Evolutionary conservation across 2,888 invertebrate species (phyloP).

Genomic region (Pollenia angustigena): DNA sequence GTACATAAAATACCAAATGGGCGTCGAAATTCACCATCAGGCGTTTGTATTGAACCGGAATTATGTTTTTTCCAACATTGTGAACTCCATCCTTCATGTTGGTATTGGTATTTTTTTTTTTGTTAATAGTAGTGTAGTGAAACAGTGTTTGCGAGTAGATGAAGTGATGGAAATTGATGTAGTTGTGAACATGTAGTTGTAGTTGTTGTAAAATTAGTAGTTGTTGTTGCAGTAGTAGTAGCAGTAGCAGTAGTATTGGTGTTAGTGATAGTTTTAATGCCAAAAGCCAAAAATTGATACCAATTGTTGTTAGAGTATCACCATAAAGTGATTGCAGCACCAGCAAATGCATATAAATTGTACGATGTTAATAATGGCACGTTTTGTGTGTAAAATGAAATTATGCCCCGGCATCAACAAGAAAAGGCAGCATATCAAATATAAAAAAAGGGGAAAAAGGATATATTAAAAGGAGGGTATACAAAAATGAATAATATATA

Average conservation of each 20-base stretch:
- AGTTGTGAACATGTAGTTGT: slow-evolving; percentile 11
- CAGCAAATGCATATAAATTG: slow-evolving; percentile 51
- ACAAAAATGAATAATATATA: not conserved
- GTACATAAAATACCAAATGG: slow-evolving; percentile 83
- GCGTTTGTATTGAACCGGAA: slow-evolving; percentile 82
- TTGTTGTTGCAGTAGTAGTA: not conserved
- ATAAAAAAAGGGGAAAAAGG: not conserved
- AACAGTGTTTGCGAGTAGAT: slow-evolving; percentile 24
- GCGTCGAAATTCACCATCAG: slow-evolving; percentile 83
- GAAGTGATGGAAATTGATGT: slow-evolving; percentile 44
- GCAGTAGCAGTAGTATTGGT: slow-evolving; percentile 4
- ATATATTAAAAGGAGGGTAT: not conserved
- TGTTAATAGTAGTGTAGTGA: slow-evolving; percentile 26
- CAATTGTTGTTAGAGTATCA: slow-evolving; percentile 65
- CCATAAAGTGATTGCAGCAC: slow-evolving; percentile 49
- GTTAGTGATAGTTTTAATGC: slow-evolving; percentile 39
- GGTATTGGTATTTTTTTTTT: not conserved
- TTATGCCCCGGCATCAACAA: slow-evolving; percentile 15
- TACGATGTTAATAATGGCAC: slow-evolving; percentile 64
- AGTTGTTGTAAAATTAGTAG: not conserved
- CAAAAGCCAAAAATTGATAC: slow-evolving; percentile 67
- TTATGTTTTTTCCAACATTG: slow-evolving; percentile 83
- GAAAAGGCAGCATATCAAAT: slow-evolving; percentile 2
- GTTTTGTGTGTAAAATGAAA: slow-evolving; percentile 59
- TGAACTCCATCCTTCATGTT: slow-evolving; percentile 80